These are phyloP conservation scores for Bombus haemorrhoidalis DNA, from an alignment of 1,140 invertebrate species.

Conservation along the genomic window DNA sequence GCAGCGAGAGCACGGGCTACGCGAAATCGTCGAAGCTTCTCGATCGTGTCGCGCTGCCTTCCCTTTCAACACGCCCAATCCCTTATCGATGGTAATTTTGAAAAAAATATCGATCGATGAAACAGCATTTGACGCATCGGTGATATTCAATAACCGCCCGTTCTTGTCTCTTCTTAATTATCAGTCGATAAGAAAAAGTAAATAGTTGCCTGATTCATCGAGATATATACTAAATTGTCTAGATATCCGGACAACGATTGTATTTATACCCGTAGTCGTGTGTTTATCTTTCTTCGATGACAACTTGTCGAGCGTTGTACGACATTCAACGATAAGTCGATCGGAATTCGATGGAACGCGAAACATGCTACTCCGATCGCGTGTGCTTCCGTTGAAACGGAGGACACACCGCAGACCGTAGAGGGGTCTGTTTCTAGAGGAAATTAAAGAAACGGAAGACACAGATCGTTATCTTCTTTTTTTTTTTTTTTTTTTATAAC, in stretches of 20 bases:
- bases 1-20: neutral
- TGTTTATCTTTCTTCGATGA: neutral
- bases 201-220: conserved; percentile 46
- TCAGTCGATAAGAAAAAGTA: conserved; percentile 45
- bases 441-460: neutral
- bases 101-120: neutral
- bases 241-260: neutral
- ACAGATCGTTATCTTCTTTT: neutral
- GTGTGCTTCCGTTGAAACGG: neutral
- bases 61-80: neutral
- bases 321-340: neutral
- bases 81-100: neutral
- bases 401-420: too few species aligned
- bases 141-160: conserved; percentile 21
- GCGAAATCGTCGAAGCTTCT: neutral
- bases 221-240: neutral
- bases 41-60: neutral
- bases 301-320: neutral
- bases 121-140: conserved; percentile 11
- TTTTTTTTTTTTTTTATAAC: neutral
- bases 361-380: neutral
- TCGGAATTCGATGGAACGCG: neutral
- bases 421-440: fast-evolving
- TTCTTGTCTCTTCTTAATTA: conserved; percentile 36
- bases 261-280: neutral